Conservation (phyloP, 2,113 vertebrate species). For the Elachura formosa region DNA sequence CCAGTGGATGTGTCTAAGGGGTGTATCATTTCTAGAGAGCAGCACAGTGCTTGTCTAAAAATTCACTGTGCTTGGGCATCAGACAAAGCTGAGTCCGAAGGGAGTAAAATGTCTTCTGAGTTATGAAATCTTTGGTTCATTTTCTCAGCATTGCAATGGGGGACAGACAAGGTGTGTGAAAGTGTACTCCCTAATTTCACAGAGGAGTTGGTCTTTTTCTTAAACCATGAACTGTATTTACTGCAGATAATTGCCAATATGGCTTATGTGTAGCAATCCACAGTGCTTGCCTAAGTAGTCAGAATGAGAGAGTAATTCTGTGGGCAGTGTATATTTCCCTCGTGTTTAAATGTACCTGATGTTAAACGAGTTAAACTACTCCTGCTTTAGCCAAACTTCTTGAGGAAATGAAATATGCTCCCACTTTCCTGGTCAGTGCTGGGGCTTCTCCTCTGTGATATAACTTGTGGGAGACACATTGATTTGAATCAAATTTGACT, state of each 20-base stretch:
- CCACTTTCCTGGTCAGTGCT: background rate
- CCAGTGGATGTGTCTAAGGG: background rate
- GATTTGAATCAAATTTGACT: conserved; percentile 11
- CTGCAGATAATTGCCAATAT: background rate
- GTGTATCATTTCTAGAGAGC: background rate
- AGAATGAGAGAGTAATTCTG: background rate
- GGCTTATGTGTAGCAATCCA: background rate
- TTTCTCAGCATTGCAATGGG: background rate
- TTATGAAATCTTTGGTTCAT: background rate
- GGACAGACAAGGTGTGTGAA: background rate
- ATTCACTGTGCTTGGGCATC: background rate
- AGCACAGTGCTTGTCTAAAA: background rate
- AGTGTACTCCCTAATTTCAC: background rate
- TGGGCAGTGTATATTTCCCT: background rate
- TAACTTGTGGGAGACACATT: background rate
- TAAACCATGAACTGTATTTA: background rate
- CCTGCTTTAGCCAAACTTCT: background rate
- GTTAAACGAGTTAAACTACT: background rate
- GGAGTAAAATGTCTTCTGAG: background rate
- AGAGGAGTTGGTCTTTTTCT: background rate
- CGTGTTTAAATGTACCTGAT: background rate
- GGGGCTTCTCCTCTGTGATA: background rate
- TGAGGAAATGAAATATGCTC: background rate
- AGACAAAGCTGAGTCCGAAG: background rate
- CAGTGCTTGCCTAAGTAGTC: background rate